Base-by-base conservation (phyloP, 2,888 invertebrate genomes). In the Parascotia fuliginaria region DNA sequence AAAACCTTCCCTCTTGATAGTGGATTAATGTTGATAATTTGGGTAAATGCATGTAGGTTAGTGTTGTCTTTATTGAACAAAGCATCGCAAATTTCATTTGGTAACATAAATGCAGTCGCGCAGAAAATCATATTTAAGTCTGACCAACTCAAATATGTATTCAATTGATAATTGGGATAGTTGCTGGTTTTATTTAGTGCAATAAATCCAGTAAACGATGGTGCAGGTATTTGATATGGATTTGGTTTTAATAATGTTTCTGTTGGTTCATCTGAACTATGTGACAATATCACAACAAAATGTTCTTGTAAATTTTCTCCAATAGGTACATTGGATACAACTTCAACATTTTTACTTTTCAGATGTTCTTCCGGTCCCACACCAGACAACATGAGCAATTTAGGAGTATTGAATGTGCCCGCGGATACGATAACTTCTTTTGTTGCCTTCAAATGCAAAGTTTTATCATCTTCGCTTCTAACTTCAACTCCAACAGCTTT, bases 71-170 rank as follows among this genome's bases (percentile, higher is more conserved):
- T 14, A 15, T 40, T 46, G n/a, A 46, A 55, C 51, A 79, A 56
- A 13, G 60, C 64, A 33, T 73, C 44, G 36, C 75, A 74, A 14
- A 77, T 45, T 3, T 65, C 63, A 6, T 74, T 51, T 4, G 68
- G 93, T 92, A 55, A 93, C 87, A 13, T 92, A 83, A 66, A 81
- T 89, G 77, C 94, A 93, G 36, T 94, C 85, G 53, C 37, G 19
- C 75, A 75, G n/a, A 60, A 80, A 14, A 43, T 74, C 73, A 27
- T 47, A 50, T 50, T 59, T 1, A 40, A 3, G 48, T 60, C 60
- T 14, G 55, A 55, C 24, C 38, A 46, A 12, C 43, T 51, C 38
- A 53, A 52, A 27, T 44, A 65, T n/a, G 56, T 68, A 36, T 58
- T 60, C 6, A 44, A 45, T 48, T 67, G 73, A 28, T 70, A 76